Base-by-base conservation (phyloP, 2,888 invertebrate genomes). In the Orthonevra nobilis region DNA sequence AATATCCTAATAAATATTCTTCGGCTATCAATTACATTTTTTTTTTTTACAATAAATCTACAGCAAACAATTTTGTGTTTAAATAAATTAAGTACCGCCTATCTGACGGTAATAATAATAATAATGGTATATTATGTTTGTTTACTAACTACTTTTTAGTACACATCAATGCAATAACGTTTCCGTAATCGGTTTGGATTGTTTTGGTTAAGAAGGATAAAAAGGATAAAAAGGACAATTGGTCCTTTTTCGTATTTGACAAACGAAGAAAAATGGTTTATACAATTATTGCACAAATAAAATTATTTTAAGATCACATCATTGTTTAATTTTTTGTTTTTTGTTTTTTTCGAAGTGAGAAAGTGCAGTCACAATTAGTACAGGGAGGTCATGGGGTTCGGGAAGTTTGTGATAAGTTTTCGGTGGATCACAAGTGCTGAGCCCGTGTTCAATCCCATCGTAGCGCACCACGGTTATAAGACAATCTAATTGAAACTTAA, bases 61-160 rank as follows among this genome's bases (percentile, higher is more conserved):
- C 63, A 56, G 50, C 52, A 77, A 70, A 70, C 26, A 15, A 32
- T 61, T 58, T 40, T n/a, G n/a, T n/a, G n/a, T n/a, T 14, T 46
- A 32, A 42, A 52, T 46, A 44, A 48, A 42, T 70, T 64, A 42
- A 48, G 40, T 34, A 50, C 32, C 48, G 50, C 42, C 38, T 44
- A 44, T 26, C 6, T 40, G 26, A 54, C 52, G 17, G 28, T 10
- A 10, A 20, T 6, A 58, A 32, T 58, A 44, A n/a, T n/a, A n/a
- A n/a, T n/a, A n/a, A n/a, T n/a, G n/a, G n/a, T n/a, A n/a, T n/a
- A n/a, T n/a, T n/a, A n/a, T n/a, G n/a, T n/a, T n/a, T 12, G 64
- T 58, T 77, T 60, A 70, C 77, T 77, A 60, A 26, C 72, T 77
- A 77, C 64, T 26, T 72, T n/a, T 72, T 72, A 77, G 70, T 77